Percentiles rank a stretch among this genome's conserved stretches.
Conservation (phyloP, 2,888 invertebrate species). For the Synergus umbraculus region DNA sequence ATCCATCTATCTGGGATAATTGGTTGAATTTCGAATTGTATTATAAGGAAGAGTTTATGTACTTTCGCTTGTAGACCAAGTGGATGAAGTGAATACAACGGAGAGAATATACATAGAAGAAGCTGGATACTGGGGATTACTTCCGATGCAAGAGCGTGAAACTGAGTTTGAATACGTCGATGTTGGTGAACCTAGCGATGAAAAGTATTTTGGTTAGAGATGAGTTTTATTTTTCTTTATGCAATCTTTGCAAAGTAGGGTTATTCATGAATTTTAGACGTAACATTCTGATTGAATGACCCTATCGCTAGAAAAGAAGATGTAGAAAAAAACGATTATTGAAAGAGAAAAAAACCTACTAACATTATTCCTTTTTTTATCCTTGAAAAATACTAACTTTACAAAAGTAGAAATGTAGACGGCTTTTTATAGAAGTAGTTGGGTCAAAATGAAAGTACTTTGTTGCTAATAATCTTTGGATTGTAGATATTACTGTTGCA, state of each 20-base stretch:
- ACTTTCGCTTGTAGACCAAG: slow-evolving; percentile 64
- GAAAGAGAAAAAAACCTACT: neutral
- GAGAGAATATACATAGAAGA: slow-evolving; percentile 75
- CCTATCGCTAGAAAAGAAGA: neutral
- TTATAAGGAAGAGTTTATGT: slow-evolving; percentile 17
- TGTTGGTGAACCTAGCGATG: slow-evolving; percentile 66
- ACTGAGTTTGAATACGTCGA: slow-evolving; percentile 70
- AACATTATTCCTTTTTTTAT: neutral
- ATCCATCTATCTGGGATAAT: neutral
- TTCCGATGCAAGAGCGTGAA: slow-evolving; percentile 72
- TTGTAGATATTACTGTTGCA: slow-evolving; percentile 76
- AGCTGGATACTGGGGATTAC: slow-evolving; percentile 75
- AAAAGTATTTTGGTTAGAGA: slow-evolving; percentile 72
- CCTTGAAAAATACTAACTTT: neutral
- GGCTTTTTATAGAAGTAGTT: slow-evolving; percentile 10
- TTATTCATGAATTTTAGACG: neutral
- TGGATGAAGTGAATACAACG: slow-evolving; percentile 66
- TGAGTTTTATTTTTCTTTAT: slow-evolving; percentile 27
- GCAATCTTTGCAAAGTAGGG: neutral
- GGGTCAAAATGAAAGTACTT: neutral
- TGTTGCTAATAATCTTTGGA: slow-evolving; percentile 36
- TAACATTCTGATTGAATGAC: neutral
- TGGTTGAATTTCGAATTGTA: neutral
- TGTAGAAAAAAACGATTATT: neutral
- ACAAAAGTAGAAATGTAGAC: neutral